A percentile compares a stretch with the other conserved stretches of the same genome.
These are phyloP conservation scores for Melipona bicolor DNA, from an alignment of 2,888 invertebrate species.

Conservation along the genomic window DNA sequence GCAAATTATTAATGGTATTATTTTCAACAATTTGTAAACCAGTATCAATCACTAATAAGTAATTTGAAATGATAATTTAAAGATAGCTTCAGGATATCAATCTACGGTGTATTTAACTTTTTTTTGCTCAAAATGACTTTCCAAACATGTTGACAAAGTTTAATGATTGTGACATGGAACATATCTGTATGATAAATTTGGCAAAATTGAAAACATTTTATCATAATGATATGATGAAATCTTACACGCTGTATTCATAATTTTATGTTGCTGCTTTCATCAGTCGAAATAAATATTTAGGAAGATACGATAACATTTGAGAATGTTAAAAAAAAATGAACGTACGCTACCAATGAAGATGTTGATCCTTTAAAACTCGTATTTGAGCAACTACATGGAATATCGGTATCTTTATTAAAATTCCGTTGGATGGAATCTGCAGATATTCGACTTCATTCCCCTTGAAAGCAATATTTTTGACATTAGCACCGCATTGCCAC, in stretches of 20 bases:
- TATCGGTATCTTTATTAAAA: conserved; percentile 63
- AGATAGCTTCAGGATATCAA: too few relatives aligned
- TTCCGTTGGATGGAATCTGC: conserved; percentile 51
- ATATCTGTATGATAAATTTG: too few relatives aligned
- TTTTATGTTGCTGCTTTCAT: not conserved
- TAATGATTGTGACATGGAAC: too few relatives aligned
- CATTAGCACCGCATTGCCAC: conserved; percentile 41
- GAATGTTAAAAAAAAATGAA: not conserved
- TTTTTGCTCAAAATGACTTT: too few relatives aligned
- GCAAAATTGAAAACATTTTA: too few relatives aligned
- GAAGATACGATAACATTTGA: not conserved
- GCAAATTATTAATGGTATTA: too few relatives aligned
- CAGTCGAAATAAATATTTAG: not conserved
- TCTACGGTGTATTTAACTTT: too few relatives aligned
- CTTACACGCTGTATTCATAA: not conserved
- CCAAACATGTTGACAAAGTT: too few relatives aligned
- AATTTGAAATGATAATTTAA: too few relatives aligned
- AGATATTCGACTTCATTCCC: conserved; percentile 21
- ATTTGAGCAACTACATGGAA: not conserved
- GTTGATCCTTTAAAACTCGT: not conserved
- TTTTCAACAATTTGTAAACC: too few relatives aligned
- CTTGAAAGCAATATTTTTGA: conserved; percentile 67
- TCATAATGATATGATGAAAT: too few relatives aligned
- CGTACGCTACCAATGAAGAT: not conserved
- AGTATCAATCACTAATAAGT: too few relatives aligned